Evolutionary conservation across 2,113 vertebrate genomes (phyloP).

Genomic region (Brachirus orientalis): DNA sequence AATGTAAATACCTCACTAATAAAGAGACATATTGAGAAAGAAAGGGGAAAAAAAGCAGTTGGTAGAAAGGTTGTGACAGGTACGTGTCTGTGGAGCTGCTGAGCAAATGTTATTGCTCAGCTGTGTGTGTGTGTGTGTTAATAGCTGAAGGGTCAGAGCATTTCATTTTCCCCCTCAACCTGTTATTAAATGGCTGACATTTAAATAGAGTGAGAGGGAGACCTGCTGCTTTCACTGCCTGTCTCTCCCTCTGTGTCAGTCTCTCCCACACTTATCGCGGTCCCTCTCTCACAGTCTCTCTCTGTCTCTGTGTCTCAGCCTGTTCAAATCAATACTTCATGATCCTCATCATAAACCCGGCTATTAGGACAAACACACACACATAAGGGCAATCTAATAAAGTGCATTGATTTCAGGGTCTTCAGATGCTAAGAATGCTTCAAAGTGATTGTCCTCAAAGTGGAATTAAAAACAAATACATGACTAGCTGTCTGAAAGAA

Average conservation of each 20-base stretch:
- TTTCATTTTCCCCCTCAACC: constrained; percentile 66
- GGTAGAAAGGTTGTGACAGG: constrained; percentile 21
- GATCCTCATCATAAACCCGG: constrained; percentile 67
- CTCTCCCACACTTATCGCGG: constrained; percentile 11
- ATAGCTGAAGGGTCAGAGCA: constrained; percentile 58
- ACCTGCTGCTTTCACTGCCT: constrained; percentile 30
- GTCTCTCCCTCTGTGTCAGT: constrained; percentile 10
- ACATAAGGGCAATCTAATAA: constrained; percentile 79
- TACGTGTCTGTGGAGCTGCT: constrained; percentile 49
- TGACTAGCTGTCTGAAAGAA: constrained; percentile 38
- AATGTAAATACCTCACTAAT: constrained; percentile 54
- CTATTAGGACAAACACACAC: constrained; percentile 48
- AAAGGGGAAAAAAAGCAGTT: not conserved
- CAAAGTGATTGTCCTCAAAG: constrained; percentile 68
- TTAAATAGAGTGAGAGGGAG: constrained; percentile 57
- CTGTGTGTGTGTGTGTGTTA: constrained; percentile 38
- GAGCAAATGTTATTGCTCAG: constrained; percentile 54
- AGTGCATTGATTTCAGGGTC: constrained; percentile 85
- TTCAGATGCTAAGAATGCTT: constrained; percentile 77
- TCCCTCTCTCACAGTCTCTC: constrained; percentile 27
- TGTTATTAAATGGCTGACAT: constrained; percentile 73
- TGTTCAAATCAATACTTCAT: constrained; percentile 64
- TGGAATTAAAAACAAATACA: constrained; percentile 89
- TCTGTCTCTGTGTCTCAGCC: constrained; percentile 25
- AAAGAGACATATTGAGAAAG: constrained; percentile 26